These are phyloP conservation scores for Eulemur albifrons DNA, from an alignment of 2,797 vertebrate genomes.

Conservation along the genomic window DNA sequence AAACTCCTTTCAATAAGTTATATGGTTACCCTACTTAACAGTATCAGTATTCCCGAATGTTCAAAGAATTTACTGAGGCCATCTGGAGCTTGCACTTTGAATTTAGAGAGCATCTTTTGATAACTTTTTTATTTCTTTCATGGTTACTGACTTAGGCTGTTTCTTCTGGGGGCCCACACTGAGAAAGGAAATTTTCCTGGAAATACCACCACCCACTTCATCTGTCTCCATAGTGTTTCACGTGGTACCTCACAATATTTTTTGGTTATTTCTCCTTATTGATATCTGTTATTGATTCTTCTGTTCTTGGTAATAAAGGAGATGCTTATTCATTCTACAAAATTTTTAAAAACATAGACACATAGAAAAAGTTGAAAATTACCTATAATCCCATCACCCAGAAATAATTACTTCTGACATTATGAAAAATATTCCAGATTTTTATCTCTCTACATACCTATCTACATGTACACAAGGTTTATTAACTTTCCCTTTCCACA, in stretches of 20 bases:
- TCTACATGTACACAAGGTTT: not conserved
- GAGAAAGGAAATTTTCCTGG: not conserved
- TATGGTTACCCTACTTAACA: not conserved
- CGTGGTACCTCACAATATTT: not conserved
- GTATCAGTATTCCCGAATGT: not conserved
- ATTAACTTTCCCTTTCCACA: not conserved
- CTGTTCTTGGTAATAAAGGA: constrained; percentile 7
- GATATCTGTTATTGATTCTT: not conserved
- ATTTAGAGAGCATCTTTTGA: not conserved
- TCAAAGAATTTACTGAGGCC: not conserved
- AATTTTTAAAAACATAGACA: not conserved
- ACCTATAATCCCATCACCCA: not conserved
- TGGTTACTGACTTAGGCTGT: not conserved
- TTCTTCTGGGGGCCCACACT: not conserved
- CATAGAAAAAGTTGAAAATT: not conserved
- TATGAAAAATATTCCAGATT: not conserved
- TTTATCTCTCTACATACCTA: not conserved
- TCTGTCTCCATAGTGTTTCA: not conserved
- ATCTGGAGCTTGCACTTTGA: not conserved
- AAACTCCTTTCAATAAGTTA: not conserved
- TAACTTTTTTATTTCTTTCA: not conserved
- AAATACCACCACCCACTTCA: not conserved
- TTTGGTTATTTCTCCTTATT: not conserved
- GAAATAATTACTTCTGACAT: not conserved
- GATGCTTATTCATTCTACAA: not conserved